Base-by-base conservation (phyloP, 2,888 invertebrate genomes). In the Eupithecia insigniata region DNA sequence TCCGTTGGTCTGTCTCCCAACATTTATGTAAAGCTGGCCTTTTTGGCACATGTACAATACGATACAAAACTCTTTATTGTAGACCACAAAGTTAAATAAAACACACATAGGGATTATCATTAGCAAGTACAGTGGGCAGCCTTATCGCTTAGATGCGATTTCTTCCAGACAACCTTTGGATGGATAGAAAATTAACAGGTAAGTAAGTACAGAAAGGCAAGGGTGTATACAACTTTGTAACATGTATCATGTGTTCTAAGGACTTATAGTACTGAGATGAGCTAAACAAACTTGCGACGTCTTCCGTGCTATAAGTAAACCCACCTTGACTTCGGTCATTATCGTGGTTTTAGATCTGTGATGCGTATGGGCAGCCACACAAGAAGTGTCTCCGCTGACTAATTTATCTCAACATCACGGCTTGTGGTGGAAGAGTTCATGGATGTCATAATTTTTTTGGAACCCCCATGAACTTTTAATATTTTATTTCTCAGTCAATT, bases 271-370 rank as follows among this genome's bases (percentile, higher is more conserved):
- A 55, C 51, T 55, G 26, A 62, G 14, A 39, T 34, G 14, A 64
- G 2, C 16, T 26, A 2, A 39, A 39, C 14, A 64, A 64, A 64
- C 36, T 64, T 10, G 39, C 64, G 12, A 12, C 36, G 43, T 39
- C 58, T 62, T 62, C 61, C 61, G n/a, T 34, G 18, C 61, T 62
- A 62, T n/a, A 62, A 32, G 30, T 30, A 60, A 60, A 30, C 34
- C 32, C 18, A 61, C 61, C 61, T 62, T 3, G 28, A 62, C n/a
- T 62, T 64, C 39, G 71, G 51, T 83, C 84, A 86, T 93, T 92
- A 93, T 93, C 93, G 84, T 88, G 85, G 86, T 88, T 89, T 85
- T 82, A 64, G 86, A 92, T 92, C 93, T 88, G 87, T 84, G 86
- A 86, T 84, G 89, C 89, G 84, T 89, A 87, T 89, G 82, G 79